Base-by-base conservation (phyloP, 2,888 invertebrate species). In the Parascotia fuliginaria region DNA sequence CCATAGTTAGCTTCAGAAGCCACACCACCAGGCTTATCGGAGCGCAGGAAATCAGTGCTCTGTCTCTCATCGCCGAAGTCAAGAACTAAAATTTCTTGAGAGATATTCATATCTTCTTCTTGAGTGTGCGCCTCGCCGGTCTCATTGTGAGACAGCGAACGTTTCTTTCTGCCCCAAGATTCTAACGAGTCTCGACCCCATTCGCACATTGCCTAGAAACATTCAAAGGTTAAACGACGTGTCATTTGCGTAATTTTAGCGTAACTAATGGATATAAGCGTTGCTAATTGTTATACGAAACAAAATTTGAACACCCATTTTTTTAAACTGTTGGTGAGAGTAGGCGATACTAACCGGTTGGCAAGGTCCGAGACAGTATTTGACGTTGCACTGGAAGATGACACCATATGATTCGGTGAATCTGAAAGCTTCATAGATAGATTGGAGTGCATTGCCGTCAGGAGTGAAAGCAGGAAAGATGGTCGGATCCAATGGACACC, bases 341-440 rank as follows among this genome's bases (percentile, higher is more conserved):
- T 19, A 33, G 28, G 37, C 41, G n/a, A 13, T 12, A 90, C 95
- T 94, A 89, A 97, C 97, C 73, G 98, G 97, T 82, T 98, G 97
- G 78, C 98, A 98, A 65, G 97, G 97, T 79, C 98, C 98, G 58
- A 98, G 94, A 78, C 98, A 98, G 85, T 98, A 98, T 82, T 98
- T 98, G 71, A 98, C 98, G 86, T 98, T 98, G 86, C 98, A 98
- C 83, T 98, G 98, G 95, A 98, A 98, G 83, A 98, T 98, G 55
- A 98, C 98, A 40, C 98, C 98, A 73, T 98, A 98, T 9, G 98
- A 98, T 83, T 98, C 98, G 0, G 98, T 98, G 84, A 98, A 98
- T 79, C 98, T 94, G 93, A 98, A 98, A 0, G 98, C 98, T 89
- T 98, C 98, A 79, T 98, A 98, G 50, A 97, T 94, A 0, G 97